A percentile compares a stretch with the other conserved stretches of the same genome.
phyloP scores from a whole-genome alignment of 2,888 invertebrate species.

The Ornithoptera alexandrae region DNA sequence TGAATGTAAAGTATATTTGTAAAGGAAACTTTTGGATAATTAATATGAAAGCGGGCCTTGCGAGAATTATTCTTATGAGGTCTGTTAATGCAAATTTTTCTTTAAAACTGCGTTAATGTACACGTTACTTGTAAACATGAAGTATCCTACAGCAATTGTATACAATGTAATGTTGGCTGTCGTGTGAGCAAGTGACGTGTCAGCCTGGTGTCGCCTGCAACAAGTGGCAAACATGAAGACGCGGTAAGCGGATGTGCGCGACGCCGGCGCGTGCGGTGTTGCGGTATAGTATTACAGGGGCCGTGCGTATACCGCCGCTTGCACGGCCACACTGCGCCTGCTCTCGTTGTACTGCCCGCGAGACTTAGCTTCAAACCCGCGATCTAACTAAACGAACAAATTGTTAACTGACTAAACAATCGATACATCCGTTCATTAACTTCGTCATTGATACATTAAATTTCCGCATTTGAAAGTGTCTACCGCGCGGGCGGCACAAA shows the following conservation, averaged over 20 bases:
- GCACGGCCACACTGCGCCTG: slow-evolving; percentile 16
- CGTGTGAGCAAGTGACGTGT: slow-evolving; percentile 7
- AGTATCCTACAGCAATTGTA: background rate
- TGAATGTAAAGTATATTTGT: background rate
- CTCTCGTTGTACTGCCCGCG: slow-evolving; percentile 17
- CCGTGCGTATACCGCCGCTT: slow-evolving; percentile 11
- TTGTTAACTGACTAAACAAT: background rate
- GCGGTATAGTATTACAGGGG: slow-evolving; percentile 27
- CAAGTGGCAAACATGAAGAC: slow-evolving; percentile 26
- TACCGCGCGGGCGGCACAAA: slow-evolving; percentile 26
- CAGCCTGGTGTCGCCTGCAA: background rate
- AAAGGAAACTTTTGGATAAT: background rate
- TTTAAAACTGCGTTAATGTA: background rate
- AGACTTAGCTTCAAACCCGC: background rate
- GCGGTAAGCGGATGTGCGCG: slow-evolving; percentile 13
- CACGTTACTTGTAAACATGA: background rate
- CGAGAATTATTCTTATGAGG: slow-evolving; percentile 1
- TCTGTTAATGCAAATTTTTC: background rate
- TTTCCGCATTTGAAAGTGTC: background rate
- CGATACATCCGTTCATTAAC: too few species aligned
- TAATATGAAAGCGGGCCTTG: background rate
- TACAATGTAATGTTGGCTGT: slow-evolving; percentile 7
- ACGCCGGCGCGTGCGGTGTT: slow-evolving; percentile 19
- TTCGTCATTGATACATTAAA: too few species aligned
- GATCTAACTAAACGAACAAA: background rate